phyloP scores from a whole-genome alignment of 2,888 invertebrate genomes.

The Rhagium mordax region DNA sequence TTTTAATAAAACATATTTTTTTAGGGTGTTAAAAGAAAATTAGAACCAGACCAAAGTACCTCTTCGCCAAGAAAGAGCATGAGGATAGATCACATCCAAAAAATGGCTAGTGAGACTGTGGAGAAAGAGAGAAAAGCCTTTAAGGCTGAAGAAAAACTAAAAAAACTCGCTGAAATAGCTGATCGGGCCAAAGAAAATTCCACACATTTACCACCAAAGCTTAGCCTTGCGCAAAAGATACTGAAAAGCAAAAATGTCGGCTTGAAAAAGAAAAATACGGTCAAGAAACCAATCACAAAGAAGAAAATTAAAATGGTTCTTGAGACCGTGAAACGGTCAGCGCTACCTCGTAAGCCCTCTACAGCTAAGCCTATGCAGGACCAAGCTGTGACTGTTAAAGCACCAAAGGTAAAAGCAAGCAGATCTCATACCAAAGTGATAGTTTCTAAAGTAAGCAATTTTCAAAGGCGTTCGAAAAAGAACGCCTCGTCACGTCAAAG shows the following conservation, averaged over 20 bases:
- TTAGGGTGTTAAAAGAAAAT: slow-evolving; percentile 26
- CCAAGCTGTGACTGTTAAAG: not conserved
- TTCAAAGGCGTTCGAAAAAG: slow-evolving; percentile 47
- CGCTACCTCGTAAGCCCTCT: not conserved
- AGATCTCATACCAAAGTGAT: slow-evolving; percentile 29
- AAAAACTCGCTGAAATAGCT: slow-evolving; percentile 53
- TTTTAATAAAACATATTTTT: no score
- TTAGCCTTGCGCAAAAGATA: slow-evolving; percentile 68
- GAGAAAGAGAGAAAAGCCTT: slow-evolving; percentile 42
- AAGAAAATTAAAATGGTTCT: slow-evolving; percentile 62
- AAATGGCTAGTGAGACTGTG: slow-evolving; percentile 46
- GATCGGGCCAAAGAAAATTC: slow-evolving; percentile 65
- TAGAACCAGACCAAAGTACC: slow-evolving; percentile 41
- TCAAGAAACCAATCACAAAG: slow-evolving; percentile 67
- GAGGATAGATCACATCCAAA: slow-evolving; percentile 57
- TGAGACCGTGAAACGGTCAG: slow-evolving; percentile 35
- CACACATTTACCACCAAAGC: slow-evolving; percentile 67
- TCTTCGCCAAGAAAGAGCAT: slow-evolving; percentile 59
- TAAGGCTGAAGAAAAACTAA: slow-evolving; percentile 54
- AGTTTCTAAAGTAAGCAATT: slow-evolving; percentile 39
- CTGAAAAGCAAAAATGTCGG: slow-evolving; percentile 68
- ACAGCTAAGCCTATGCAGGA: not conserved
- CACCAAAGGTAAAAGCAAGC: not conserved
- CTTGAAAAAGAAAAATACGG: slow-evolving; percentile 68
- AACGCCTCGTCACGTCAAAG: slow-evolving; percentile 46